Percentiles rank a stretch among this genome's conserved stretches.
These are phyloP conservation scores for Diacarnus erythraeanus DNA, from an alignment of 37 sponge, comb jelly and placozoan species.

Conservation along the genomic window DNA sequence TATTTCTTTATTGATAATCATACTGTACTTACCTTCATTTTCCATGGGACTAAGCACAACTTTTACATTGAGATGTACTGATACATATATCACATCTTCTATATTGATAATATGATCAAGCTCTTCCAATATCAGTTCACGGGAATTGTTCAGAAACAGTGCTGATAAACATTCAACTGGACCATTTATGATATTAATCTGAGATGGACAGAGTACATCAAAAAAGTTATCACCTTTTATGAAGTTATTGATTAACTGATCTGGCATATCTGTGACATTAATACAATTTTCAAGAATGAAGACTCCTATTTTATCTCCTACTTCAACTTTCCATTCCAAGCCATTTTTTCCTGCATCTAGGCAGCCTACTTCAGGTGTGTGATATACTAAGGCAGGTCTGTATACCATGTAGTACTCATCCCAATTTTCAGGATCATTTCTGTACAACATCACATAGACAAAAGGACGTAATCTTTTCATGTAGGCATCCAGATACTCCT, in stretches of 20 bases:
- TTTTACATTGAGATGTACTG: not conserved
- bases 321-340: not conserved
- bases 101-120: not conserved
- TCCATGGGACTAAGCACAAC: not conserved
- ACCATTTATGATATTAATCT: not conserved
- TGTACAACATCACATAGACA: not conserved
- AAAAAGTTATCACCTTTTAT: not conserved
- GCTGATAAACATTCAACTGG: not conserved
- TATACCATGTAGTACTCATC: not conserved
- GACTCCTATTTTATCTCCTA: not conserved
- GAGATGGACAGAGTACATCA: not conserved
- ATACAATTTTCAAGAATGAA: not conserved
- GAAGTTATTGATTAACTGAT: not conserved
- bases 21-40: not conserved
- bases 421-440: not conserved
- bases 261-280: not conserved
- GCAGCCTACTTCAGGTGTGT: not conserved
- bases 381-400: not conserved
- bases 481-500: not conserved
- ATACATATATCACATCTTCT: not conserved
- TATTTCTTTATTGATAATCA: too few relatives aligned
- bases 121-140: not conserved
- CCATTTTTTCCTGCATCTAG: not conserved
- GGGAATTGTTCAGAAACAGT: not conserved
- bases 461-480: not conserved